These are phyloP conservation scores for Drosophila antonietae DNA, from an alignment of 2,888 invertebrate species.

Conservation along the genomic window DNA sequence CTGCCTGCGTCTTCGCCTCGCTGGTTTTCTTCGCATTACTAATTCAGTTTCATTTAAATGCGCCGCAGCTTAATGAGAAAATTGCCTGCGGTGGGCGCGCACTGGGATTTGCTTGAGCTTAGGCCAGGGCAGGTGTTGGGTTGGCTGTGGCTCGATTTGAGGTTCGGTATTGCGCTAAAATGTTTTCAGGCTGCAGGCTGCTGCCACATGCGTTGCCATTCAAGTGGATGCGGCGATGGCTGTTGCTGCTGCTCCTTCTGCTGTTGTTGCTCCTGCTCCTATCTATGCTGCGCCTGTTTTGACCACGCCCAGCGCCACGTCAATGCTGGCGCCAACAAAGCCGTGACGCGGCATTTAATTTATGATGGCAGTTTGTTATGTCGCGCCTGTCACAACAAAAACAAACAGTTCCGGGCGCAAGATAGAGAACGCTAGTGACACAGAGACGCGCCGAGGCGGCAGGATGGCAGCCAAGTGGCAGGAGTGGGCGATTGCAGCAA, in stretches of 20 bases:
- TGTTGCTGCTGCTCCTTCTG: slow-evolving; percentile 13
- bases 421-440: slow-evolving; percentile 62
- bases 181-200: slow-evolving; percentile 47
- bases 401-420: slow-evolving; percentile 64
- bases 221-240: slow-evolving; percentile 31
- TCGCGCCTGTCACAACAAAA: slow-evolving; percentile 80
- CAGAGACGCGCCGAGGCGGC: slow-evolving; percentile 11
- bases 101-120: slow-evolving; percentile 43
- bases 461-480: neutral
- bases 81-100: slow-evolving; percentile 73
- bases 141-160: slow-evolving; percentile 39
- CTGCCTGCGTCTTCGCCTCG: slow-evolving; percentile 33
- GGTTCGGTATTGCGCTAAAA: slow-evolving; percentile 25
- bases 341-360: slow-evolving; percentile 79
- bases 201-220: slow-evolving; percentile 51
- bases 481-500: slow-evolving; percentile 15
- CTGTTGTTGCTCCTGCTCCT: slow-evolving; percentile 29
- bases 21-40: slow-evolving; percentile 67
- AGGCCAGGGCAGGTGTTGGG: slow-evolving; percentile 43
- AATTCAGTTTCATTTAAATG: slow-evolving; percentile 80
- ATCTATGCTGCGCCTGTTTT: slow-evolving; percentile 12
- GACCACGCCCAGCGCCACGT: slow-evolving; percentile 32
- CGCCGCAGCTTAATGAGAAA: slow-evolving; percentile 76
- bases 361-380: slow-evolving; percentile 83
- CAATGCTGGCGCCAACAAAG: slow-evolving; percentile 54